Percentiles rank a stretch among this genome's conserved stretches.
phyloP scores from a whole-genome alignment of 2,797 vertebrate species.

The Microctenopoma stevenorrisi region DNA sequence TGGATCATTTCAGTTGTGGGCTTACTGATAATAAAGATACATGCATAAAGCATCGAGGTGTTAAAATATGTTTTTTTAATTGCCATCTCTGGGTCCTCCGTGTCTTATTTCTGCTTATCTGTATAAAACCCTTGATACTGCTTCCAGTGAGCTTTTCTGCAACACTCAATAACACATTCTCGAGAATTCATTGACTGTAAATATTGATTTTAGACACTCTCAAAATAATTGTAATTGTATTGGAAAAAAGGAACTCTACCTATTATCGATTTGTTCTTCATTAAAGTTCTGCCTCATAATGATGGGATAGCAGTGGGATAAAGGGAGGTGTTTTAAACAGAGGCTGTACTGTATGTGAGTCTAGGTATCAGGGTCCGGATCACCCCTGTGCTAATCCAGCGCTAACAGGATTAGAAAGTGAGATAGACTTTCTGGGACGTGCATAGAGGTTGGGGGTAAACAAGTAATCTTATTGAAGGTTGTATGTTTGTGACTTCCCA shows the following conservation, averaged over 20 bases:
- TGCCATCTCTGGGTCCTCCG: neutral
- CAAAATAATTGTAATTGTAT: slow-evolving; percentile 15
- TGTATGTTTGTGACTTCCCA: neutral
- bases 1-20: too few species aligned
- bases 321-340: slow-evolving; percentile 12
- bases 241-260: neutral
- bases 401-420: slow-evolving; percentile 71
- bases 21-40: neutral
- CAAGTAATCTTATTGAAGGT: slow-evolving; percentile 57
- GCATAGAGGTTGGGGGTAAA: slow-evolving; percentile 43
- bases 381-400: slow-evolving; percentile 57
- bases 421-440: slow-evolving; percentile 54
- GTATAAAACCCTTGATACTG: neutral
- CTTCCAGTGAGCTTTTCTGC: too few species aligned
- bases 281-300: slow-evolving; percentile 34
- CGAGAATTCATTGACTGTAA: slow-evolving; percentile 6
- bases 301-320: neutral
- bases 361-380: slow-evolving; percentile 42
- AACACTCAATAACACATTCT: neutral
- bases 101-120: neutral
- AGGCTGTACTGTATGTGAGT: slow-evolving; percentile 8
- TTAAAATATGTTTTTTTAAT: neutral
- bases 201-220: slow-evolving; percentile 7
- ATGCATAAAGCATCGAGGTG: neutral
- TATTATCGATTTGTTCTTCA: slow-evolving; percentile 40